Evolutionary conservation across 2,888 invertebrate species (phyloP).

Genomic region (Drosophila siamana): DNA sequence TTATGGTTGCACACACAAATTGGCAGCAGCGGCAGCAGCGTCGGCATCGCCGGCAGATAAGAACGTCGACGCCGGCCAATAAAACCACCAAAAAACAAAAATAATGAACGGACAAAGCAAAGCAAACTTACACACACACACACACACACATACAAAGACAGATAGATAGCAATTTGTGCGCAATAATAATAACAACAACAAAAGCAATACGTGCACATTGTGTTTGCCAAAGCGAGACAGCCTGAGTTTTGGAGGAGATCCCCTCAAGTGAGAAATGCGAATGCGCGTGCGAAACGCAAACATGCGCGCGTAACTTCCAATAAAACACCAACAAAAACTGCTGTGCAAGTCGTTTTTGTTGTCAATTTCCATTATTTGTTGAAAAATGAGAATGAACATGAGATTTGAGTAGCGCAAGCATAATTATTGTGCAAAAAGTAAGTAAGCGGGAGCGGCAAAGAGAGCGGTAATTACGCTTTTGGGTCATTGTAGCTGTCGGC

Average conservation of each 20-base stretch:
- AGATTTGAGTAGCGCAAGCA: constrained; percentile 24
- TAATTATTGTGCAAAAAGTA: constrained; percentile 24
- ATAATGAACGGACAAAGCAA: constrained; percentile 54
- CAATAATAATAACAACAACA: constrained; percentile 37
- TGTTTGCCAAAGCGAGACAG: constrained; percentile 36
- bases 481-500: constrained; percentile 44
- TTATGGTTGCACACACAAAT: constrained; percentile 63
- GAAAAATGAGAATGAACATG: constrained; percentile 36
- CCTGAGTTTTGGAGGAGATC: constrained; percentile 27
- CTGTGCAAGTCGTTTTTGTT: constrained; percentile 23
- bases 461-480: constrained; percentile 46
- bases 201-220: constrained; percentile 13
- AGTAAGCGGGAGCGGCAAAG: constrained; percentile 8
- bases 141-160: constrained; percentile 2
- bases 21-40: constrained; percentile 23
- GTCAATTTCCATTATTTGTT: constrained; percentile 43
- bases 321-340: constrained; percentile 40
- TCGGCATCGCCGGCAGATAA: constrained; percentile 54
- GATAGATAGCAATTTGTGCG: constrained; percentile 47
- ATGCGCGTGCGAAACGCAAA: constrained; percentile 69
- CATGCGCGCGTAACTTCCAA: constrained; percentile 62
- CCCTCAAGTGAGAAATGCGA: constrained; percentile 41
- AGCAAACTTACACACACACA: constrained; percentile 34
- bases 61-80: constrained; percentile 61
- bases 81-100: constrained; percentile 60